Base-by-base conservation (phyloP, 2,113 vertebrate genomes). In the Alces alces region DNA sequence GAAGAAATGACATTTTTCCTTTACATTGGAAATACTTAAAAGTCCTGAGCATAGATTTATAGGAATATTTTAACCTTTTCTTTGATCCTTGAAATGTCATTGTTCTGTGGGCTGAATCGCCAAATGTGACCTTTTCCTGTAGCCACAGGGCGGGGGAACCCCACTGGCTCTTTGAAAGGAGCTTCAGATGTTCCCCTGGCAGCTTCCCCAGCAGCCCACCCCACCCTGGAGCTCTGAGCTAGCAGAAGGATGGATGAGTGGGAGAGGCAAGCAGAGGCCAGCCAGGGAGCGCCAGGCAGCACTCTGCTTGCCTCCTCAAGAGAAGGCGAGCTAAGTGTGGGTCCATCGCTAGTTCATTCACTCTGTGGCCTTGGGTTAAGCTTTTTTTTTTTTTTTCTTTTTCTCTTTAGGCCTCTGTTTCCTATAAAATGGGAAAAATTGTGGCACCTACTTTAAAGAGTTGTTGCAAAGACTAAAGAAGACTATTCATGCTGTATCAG, bases 21-120 rank as follows among this genome's bases (percentile, higher is more conserved):
- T 96, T 98, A 97, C 54, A 80, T 91, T 97, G 97, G 98, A 99
- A 98, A 98, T 98, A 98, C 98, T 99, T 99, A 98, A 98, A 99
- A 99, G 98, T 98, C 98, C 98, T 90, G 94, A 98, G 98, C 99
- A 99, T 98, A 99, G 99, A 99, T 99, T 99, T 99, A 99, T 99
- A 99, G 99, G 99, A 99, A 99, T 99, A 99, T 99, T 99, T 99
- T 99, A 99, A 99, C 99, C 99, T 99, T 99, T 99, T 99, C 98
- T 98, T 98, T 99, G 99, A 99, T 99, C 99, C 98, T 98, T 99
- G 98, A 99, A 99, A 99, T 99, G 99, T 99, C 99, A 99, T 99
- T 99, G 98, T 99, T 99, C 98, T 99, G 98, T 99, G 97, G 99
- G 98, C 98, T 99, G 98, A 98, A 98, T 98, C 91, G 93, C 98